phyloP scores from a whole-genome alignment of 2,113 vertebrate genomes.

The Crotophaga sulcirostris region DNA sequence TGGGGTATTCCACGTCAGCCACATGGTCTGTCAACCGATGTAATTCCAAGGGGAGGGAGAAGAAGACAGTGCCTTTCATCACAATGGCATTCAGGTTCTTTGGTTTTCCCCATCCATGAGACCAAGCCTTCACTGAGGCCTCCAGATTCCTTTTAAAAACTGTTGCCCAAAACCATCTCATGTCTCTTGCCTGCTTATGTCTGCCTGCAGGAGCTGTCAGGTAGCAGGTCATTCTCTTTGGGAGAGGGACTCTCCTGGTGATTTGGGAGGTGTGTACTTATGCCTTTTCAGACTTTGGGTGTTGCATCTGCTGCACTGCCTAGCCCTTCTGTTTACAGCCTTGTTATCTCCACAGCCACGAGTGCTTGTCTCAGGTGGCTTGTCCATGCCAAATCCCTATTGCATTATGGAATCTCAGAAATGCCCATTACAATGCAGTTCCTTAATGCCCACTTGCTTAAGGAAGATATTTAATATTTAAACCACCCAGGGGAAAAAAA shows the following conservation, averaged over 20 bases:
- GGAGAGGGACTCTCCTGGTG: background rate
- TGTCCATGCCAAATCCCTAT: constrained; percentile 25
- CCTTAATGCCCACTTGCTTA: constrained; percentile 41
- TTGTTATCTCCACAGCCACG: constrained; percentile 37
- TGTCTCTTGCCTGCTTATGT: background rate
- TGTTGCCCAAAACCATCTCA: background rate
- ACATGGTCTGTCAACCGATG: background rate
- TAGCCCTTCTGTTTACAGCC: constrained; percentile 38
- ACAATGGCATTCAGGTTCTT: background rate
- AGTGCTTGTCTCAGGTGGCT: background rate
- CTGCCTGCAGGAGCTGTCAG: background rate
- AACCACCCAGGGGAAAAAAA: background rate
- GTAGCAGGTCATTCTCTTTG: background rate
- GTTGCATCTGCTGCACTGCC: background rate
- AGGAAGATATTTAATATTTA: constrained; percentile 33
- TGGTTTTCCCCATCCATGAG: background rate
- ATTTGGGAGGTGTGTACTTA: background rate
- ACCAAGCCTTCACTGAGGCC: background rate
- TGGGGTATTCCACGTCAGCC: background rate
- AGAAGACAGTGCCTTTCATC: background rate
- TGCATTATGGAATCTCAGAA: constrained; percentile 56
- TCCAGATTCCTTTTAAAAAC: background rate
- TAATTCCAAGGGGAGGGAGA: background rate
- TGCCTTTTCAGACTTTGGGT: background rate
- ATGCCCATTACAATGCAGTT: constrained; percentile 52